These are phyloP conservation scores for Drosophila varians DNA, from an alignment of 1,140 invertebrate genomes.

Conservation along the genomic window DNA sequence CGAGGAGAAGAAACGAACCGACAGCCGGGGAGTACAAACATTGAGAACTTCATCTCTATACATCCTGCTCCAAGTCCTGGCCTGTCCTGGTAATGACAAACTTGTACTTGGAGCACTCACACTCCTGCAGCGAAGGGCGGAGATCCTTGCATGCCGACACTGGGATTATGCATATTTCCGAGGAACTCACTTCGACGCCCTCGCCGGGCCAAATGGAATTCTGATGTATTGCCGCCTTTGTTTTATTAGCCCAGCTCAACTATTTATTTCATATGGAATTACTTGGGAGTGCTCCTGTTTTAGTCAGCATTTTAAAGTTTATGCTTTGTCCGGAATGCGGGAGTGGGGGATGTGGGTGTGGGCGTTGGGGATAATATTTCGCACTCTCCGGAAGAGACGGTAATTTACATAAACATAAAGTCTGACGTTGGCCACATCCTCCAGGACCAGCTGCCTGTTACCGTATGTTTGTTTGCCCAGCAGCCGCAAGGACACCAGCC, in stretches of 20 bases:
- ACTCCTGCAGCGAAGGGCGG: conserved; percentile 1
- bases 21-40: conserved; percentile 2
- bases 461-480: conserved; percentile 38
- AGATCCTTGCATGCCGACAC: conserved; percentile 22
- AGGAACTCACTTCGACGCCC: conserved; percentile 46
- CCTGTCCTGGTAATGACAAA: conserved; percentile 40
- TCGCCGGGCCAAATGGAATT: conserved; percentile 64
- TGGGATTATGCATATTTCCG: conserved; percentile 35
- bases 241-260: conserved; percentile 49
- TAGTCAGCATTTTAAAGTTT: conserved; percentile 59
- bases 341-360: not conserved
- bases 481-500: conserved; percentile 28
- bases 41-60: conserved; percentile 37
- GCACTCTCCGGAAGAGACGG: conserved; percentile 66
- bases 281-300: conserved; percentile 26
- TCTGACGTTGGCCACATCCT: conserved; percentile 61
- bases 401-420: conserved; percentile 80
- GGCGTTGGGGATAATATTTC: conserved; percentile 64
- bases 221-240: conserved; percentile 58
- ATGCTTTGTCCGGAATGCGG: conserved; percentile 19
- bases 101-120: conserved; percentile 40
- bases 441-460: conserved; percentile 32
- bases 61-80: not conserved
- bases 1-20: conserved; percentile 12
- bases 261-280: conserved; percentile 51